Percentiles rank a stretch among this genome's conserved stretches.
These are phyloP conservation scores for Araneus ventricosus DNA, from an alignment of 1,140 invertebrate species.

Conservation along the genomic window DNA sequence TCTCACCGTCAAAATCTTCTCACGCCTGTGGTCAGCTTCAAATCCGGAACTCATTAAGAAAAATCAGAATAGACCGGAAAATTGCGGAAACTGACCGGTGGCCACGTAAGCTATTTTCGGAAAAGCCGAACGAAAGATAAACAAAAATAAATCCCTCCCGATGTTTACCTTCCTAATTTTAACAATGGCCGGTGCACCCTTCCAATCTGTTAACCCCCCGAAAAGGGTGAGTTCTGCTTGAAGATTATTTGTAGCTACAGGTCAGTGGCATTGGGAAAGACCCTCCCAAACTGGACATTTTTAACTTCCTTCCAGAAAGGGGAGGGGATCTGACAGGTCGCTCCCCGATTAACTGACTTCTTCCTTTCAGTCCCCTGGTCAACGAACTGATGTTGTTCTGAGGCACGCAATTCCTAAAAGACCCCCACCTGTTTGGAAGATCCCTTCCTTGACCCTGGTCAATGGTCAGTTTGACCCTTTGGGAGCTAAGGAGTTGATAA, in stretches of 20 bases:
- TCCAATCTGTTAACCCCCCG: background rate
- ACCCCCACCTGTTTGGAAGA: background rate
- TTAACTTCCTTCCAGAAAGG: background rate
- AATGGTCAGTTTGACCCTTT: background rate
- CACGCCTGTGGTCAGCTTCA: background rate
- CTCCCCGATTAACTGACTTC: background rate
- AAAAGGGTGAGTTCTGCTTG: background rate
- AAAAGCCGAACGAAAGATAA: background rate
- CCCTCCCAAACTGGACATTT: background rate
- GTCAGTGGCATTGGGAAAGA: background rate
- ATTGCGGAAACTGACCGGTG: background rate
- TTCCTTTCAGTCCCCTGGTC: background rate
- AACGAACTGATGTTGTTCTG: background rate
- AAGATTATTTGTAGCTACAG: background rate
- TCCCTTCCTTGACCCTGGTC: background rate
- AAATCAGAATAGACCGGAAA: conserved; percentile 13
- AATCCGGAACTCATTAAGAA: conserved; percentile 16
- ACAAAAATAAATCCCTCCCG: background rate
- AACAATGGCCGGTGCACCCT: background rate
- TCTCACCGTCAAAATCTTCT: background rate
- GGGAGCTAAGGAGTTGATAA: background rate
- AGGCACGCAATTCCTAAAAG: background rate
- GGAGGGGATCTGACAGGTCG: background rate
- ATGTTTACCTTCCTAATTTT: conserved; percentile 23
- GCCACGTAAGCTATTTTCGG: background rate